Conservation (phyloP, 2,113 vertebrate genomes). For the Pholis gunnellus region DNA sequence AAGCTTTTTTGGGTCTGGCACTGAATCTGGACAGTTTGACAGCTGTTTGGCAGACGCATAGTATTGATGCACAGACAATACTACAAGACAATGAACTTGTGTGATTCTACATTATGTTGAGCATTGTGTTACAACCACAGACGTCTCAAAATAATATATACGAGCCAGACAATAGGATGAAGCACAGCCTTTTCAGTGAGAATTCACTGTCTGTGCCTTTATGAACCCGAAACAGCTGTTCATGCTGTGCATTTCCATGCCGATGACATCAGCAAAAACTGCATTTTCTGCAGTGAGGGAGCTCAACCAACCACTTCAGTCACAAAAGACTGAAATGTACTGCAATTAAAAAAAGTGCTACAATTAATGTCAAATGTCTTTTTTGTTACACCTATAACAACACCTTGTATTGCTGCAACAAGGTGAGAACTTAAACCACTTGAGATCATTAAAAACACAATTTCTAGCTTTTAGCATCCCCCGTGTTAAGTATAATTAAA, state of each 20-base stretch:
- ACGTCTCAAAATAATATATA: neutral
- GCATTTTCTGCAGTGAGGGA: conserved; percentile 34
- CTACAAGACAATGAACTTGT: conserved; percentile 10
- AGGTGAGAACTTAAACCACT: neutral
- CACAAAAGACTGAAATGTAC: conserved; percentile 14
- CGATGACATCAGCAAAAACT: conserved; percentile 55
- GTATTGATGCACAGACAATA: conserved; percentile 20
- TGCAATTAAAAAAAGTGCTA: neutral
- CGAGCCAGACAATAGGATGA: neutral
- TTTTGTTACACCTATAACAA: neutral
- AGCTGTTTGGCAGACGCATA: conserved; percentile 31
- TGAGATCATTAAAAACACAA: neutral
- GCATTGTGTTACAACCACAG: conserved; percentile 2
- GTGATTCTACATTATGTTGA: conserved; percentile 30
- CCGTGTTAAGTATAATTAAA: neutral
- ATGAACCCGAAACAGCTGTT: conserved; percentile 67
- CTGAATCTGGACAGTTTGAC: conserved; percentile 12
- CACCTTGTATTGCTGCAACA: neutral
- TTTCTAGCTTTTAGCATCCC: neutral
- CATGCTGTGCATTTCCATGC: conserved; percentile 59
- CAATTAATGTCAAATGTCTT: neutral
- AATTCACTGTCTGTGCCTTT: conserved; percentile 50
- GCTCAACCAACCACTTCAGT: conserved; percentile 17
- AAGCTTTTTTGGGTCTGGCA: neutral
- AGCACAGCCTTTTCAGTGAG: conserved; percentile 37